phyloP scores from a whole-genome alignment of 2,797 vertebrate genomes.

The Sebastes oblongus region DNA sequence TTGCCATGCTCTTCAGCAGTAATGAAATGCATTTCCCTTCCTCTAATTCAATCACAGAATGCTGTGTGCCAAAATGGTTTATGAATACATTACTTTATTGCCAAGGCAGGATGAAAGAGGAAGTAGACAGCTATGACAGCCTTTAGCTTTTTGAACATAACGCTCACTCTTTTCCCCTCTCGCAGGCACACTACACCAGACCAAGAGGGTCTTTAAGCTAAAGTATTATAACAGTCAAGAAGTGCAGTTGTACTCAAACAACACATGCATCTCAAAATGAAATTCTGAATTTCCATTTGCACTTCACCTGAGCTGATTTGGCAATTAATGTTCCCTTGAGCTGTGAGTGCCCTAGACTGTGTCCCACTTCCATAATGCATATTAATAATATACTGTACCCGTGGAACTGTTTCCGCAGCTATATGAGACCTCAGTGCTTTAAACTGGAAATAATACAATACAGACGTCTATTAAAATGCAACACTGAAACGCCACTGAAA shows the following conservation, averaged over 20 bases:
- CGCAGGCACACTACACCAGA: background rate
- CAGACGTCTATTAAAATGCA: background rate
- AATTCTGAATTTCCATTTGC: background rate
- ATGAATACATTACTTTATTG: conserved; percentile 41
- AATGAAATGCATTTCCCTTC: conserved; percentile 44
- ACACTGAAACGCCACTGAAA: background rate
- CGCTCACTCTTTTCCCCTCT: background rate
- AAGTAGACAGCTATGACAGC: conserved; percentile 24
- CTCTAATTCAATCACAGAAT: conserved; percentile 37
- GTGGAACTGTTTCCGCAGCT: background rate
- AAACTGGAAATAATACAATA: background rate
- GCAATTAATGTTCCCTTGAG: background rate
- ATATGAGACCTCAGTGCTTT: background rate
- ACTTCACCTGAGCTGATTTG: background rate
- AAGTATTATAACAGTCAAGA: background rate
- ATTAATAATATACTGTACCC: background rate
- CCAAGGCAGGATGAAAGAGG: conserved; percentile 17
- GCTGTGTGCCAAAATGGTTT: conserved; percentile 15
- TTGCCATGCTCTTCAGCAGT: conserved; percentile 23
- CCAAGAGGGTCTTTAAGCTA: background rate
- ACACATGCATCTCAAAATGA: background rate
- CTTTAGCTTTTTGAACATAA: conserved; percentile 15
- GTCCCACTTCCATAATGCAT: background rate
- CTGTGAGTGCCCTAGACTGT: background rate
- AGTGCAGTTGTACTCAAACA: background rate